Evolutionary conservation across 2,888 invertebrate species (phyloP).

Genomic region (Amphipoea lucens): DNA sequence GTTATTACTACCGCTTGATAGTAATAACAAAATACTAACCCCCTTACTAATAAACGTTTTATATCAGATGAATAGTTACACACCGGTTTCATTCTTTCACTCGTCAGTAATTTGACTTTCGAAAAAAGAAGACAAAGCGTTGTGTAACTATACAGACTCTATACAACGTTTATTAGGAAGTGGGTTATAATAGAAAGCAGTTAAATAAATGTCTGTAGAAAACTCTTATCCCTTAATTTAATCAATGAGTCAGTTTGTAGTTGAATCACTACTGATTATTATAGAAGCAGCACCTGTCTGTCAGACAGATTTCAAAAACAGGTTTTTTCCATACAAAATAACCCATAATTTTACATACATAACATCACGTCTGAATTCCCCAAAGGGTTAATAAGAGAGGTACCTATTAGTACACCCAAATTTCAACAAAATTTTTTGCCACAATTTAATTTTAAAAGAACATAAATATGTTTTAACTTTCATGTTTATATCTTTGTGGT

Average conservation of each 20-base stretch:
- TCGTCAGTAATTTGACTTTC: too few species aligned
- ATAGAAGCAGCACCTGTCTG: neutral
- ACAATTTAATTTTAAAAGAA: neutral
- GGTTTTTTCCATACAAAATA: neutral
- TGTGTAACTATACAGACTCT: too few species aligned
- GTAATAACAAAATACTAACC: too few species aligned
- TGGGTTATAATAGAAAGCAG: too few species aligned
- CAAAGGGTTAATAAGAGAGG: too few species aligned
- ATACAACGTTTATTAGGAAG: too few species aligned
- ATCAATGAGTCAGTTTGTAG: neutral
- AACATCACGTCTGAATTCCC: neutral
- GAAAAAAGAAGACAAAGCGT: too few species aligned
- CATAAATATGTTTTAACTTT: neutral
- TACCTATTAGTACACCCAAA: neutral
- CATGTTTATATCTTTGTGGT: neutral
- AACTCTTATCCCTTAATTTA: neutral
- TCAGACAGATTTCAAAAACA: too few species aligned
- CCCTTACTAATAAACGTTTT: too few species aligned
- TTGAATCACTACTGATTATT: neutral
- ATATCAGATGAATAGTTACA: too few species aligned
- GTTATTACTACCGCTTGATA: neutral
- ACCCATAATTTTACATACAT: neutral
- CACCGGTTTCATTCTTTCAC: too few species aligned
- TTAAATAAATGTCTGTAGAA: neutral
- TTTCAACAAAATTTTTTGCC: neutral